Base-by-base conservation (phyloP, 2,797 vertebrate species). In the Holocentrus rufus region DNA sequence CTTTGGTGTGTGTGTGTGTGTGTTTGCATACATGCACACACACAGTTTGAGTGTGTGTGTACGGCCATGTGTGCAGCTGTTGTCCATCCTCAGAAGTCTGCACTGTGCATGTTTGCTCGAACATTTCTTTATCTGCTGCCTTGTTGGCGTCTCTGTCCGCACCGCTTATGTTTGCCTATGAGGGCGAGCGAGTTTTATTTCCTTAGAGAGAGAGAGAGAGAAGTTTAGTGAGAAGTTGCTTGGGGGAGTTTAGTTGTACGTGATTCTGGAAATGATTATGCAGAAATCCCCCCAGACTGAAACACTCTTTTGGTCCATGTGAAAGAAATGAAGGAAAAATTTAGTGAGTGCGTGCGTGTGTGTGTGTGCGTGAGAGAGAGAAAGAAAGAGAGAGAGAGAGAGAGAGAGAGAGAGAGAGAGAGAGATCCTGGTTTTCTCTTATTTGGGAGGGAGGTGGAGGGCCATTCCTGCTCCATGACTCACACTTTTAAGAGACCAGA, bases 391-490 rank as follows among this genome's bases (percentile, higher is more conserved):
- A n/a, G 52, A 14, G 23, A 23, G 34, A 31, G 42, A 52, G 44
- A 49, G n/a, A 17, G 18, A 17, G 46, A 52, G 23, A 31, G 22
- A 69, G 34, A 63, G 64, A 53, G 58, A 72, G 46, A 67, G 44
- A 15, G 27, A 72, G 68, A 84, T 72, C 49, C 73, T 85, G 87
- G 66, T 87, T 83, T 77, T 75, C 73, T 86, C 66, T 74, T 74
- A 78, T 81, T 86, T 72, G 85, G 75, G 76, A 85, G 85, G 62
- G 65, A 74, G 69, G 44, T 3, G 15, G 83, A 78, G 88, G 81
- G 84, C 65, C 86, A 93, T 93, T 93, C 92, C 88, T 87, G 22
- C 72, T 88, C 68, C 61, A 76, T 93, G 92, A 93, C 88, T 93
- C 92, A 93, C 75, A 57, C 53, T 75, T 81, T 91, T 88, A 88